A percentile compares a stretch with the other conserved stretches of the same genome.
phyloP scores from a whole-genome alignment of 2,797 vertebrate species.

The Gymnodraco acuticeps region DNA sequence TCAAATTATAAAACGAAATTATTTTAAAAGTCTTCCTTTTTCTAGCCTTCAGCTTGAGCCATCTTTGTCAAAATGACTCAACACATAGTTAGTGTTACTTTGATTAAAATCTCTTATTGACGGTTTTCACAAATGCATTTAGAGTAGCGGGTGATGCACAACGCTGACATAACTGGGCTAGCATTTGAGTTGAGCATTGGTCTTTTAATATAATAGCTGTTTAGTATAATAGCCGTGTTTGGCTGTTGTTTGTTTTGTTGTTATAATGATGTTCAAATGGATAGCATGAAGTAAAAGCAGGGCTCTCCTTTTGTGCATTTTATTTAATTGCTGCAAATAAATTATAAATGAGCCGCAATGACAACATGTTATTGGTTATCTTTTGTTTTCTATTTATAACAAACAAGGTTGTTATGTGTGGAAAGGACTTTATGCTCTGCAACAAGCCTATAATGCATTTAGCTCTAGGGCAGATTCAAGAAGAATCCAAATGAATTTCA shows the following conservation, averaged over 20 bases:
- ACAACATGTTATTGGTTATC: no score
- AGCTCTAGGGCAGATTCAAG: neutral
- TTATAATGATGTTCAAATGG: neutral
- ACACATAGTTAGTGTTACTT: neutral
- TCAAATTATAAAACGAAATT: neutral
- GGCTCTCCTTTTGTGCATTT: no score
- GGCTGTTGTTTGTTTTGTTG: neutral
- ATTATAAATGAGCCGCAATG: no score
- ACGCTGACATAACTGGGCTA: no score
- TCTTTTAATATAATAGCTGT: neutral
- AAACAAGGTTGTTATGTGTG: neutral
- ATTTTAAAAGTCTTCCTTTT: neutral
- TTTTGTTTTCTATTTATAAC: neutral
- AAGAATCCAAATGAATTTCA: neutral
- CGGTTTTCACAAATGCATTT: neutral
- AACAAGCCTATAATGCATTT: neutral
- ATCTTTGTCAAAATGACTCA: slow-evolving; percentile 4
- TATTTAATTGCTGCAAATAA: no score
- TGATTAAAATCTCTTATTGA: neutral
- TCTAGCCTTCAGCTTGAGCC: neutral
- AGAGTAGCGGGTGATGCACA: neutral
- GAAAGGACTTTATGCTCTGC: neutral
- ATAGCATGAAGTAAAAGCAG: neutral
- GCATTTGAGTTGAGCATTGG: neutral
- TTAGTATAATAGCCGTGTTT: neutral